phyloP scores from a whole-genome alignment of 1,140 invertebrate genomes.

The Sminthurides bifidus region DNA sequence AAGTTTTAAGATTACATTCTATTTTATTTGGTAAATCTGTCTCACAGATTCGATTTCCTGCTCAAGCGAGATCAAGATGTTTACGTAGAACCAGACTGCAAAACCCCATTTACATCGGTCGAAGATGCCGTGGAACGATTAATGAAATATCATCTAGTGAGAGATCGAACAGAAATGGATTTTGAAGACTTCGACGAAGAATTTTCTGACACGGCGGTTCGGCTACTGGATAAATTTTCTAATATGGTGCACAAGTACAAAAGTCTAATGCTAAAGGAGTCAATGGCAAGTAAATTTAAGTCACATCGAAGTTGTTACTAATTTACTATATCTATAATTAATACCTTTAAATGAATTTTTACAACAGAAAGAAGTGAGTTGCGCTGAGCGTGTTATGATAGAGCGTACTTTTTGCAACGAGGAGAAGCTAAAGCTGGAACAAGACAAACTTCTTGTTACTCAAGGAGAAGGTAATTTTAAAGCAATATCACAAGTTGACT shows the following conservation, averaged over 20 bases:
- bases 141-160: constrained; percentile 67
- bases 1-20: not conserved
- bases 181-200: constrained; percentile 61
- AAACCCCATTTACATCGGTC: constrained; percentile 57
- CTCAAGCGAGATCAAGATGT: constrained; percentile 64
- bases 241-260: constrained; percentile 66
- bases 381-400: constrained; percentile 60
- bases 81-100: constrained; percentile 61
- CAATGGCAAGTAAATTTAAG: constrained; percentile 51
- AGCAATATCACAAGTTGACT: not conserved
- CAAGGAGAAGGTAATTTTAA: constrained; percentile 25
- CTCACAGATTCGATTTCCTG: constrained; percentile 10
- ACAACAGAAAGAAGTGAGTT: constrained; percentile 49
- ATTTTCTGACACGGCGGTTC: constrained; percentile 59
- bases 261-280: constrained; percentile 65
- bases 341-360: constrained; percentile 4
- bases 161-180: constrained; percentile 54
- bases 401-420: constrained; percentile 56
- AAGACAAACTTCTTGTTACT: constrained; percentile 35
- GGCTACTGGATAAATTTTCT: constrained; percentile 59
- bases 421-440: constrained; percentile 48
- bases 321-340: constrained; percentile 10
- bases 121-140: constrained; percentile 66
- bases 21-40: not conserved
- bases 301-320: constrained; percentile 5